Base-by-base conservation (phyloP, 1,140 invertebrate species). In the Drosophila busckii region DNA sequence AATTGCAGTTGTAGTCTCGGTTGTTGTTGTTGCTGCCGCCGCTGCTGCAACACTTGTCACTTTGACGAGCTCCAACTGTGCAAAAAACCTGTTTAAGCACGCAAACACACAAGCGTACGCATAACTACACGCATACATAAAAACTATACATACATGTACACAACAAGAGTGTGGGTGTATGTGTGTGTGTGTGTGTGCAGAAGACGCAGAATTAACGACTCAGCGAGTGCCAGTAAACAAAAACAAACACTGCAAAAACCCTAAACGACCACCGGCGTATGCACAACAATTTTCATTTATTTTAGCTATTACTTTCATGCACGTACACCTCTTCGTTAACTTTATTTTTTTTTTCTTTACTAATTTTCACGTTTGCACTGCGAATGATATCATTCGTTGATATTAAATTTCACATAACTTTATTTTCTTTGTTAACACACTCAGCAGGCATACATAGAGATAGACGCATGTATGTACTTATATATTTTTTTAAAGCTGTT, bases 41-140 rank as follows among this genome's bases (percentile, higher is more conserved):
- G n/a, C n/a, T n/a, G n/a, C n/a, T n/a, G n/a, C n/a, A 38, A 48
- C 59, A 63, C 40, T 65, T 53, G 49, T 25, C 31, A 12, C 38
- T 46, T 49, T 55, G 59, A n/a, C n/a, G n/a, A n/a, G n/a, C n/a
- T n/a, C n/a, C n/a, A n/a, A n/a, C n/a, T n/a, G n/a, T n/a, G 49
- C 32, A 37, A 44, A 34, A 19, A 53, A 35, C 64, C 64, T 64
- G 31, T 48, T 48, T 61, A 62, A 32, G 37, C 22, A 16, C 34
- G 38, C 41, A 48, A 22, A 45, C 40, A 50, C 26, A 58, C 31
- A 62, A n/a, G n/a, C n/a, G n/a, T 25, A 50, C 54, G 23, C 53
- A 34, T 53, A 40, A 25, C 15, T 16, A 49, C 19, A 52, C 45
- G 12, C 12, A 40, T 38, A 37, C 49, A 42, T 5, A 28, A 13